These are phyloP conservation scores for Musca vetustissima DNA, from an alignment of 1,140 invertebrate species.

Conservation along the genomic window DNA sequence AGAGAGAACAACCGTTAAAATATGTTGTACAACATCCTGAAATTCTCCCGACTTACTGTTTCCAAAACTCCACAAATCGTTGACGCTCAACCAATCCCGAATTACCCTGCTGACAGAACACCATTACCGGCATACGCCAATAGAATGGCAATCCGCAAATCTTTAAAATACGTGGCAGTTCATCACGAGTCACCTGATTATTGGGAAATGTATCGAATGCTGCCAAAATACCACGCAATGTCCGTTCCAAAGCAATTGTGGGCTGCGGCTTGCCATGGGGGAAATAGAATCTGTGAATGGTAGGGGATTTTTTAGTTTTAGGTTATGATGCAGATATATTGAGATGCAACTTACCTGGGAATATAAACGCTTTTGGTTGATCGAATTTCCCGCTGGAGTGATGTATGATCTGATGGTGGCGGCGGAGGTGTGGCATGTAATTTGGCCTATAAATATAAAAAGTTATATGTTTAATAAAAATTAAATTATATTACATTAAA, in stretches of 20 bases:
- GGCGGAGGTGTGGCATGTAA: slow-evolving; percentile 54
- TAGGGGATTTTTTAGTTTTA: neutral
- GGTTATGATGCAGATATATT: neutral
- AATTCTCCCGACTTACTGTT: slow-evolving; percentile 67
- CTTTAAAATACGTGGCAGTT: slow-evolving; percentile 66
- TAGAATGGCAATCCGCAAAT: slow-evolving; percentile 85
- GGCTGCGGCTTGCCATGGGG: slow-evolving; percentile 80
- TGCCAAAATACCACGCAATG: slow-evolving; percentile 71
- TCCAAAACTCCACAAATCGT: slow-evolving; percentile 87
- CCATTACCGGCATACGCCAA: slow-evolving; percentile 91
- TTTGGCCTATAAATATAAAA: slow-evolving; percentile 40
- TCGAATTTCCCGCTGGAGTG: slow-evolving; percentile 55
- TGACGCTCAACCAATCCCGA: slow-evolving; percentile 71
- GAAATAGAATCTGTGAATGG: slow-evolving; percentile 75
- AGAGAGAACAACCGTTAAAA: slow-evolving; percentile 6
- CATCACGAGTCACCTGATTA: slow-evolving; percentile 64
- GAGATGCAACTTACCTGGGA: slow-evolving; percentile 46
- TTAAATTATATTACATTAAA: neutral
- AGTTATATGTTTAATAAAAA: neutral
- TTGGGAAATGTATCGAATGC: slow-evolving; percentile 75
- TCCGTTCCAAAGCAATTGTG: slow-evolving; percentile 70
- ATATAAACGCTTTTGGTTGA: slow-evolving; percentile 54
- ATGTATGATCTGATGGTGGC: slow-evolving; percentile 59
- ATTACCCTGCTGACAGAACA: slow-evolving; percentile 70
- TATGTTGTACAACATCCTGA: neutral